Percentiles rank a stretch among this genome's conserved stretches.
Conservation (phyloP, 2,888 invertebrate genomes). For the Thelaira solivaga region DNA sequence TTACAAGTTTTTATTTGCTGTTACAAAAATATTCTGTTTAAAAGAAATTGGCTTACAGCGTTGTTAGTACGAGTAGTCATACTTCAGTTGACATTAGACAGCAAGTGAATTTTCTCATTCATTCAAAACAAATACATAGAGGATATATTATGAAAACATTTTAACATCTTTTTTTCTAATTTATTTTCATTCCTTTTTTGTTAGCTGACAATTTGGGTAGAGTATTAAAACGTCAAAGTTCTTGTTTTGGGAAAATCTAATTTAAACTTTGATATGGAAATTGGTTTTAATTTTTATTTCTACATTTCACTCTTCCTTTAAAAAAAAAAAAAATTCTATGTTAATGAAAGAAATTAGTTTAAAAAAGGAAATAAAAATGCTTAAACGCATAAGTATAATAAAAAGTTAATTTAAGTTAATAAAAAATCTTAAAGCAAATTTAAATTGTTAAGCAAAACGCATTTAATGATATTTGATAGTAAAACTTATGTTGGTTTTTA, state of each 20-base stretch:
- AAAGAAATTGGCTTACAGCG: constrained; percentile 4
- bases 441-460: too few species aligned
- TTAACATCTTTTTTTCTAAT: not conserved
- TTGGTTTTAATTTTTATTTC: not conserved
- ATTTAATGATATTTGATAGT: too few species aligned
- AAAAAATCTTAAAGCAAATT: too few species aligned
- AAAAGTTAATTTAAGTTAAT: too few species aligned
- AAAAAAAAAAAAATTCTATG: not conserved
- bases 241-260: not conserved
- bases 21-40: constrained; percentile 9
- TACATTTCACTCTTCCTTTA: too few species aligned
- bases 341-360: not conserved
- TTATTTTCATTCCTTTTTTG: not conserved
- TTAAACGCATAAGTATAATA: not conserved
- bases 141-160: constrained; percentile 20
- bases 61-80: not conserved
- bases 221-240: not conserved
- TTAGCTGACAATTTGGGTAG: not conserved
- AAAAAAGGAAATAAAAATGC: not conserved
- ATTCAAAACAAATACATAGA: not conserved
- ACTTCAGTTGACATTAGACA: constrained; percentile 8
- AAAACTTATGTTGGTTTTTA: too few species aligned
- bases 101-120: not conserved
- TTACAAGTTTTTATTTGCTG: not conserved
- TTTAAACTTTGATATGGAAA: not conserved